Percentiles rank a stretch among this genome's conserved stretches.
Conservation (phyloP, 2,888 invertebrate species). For the Rhabditoides inermis region DNA sequence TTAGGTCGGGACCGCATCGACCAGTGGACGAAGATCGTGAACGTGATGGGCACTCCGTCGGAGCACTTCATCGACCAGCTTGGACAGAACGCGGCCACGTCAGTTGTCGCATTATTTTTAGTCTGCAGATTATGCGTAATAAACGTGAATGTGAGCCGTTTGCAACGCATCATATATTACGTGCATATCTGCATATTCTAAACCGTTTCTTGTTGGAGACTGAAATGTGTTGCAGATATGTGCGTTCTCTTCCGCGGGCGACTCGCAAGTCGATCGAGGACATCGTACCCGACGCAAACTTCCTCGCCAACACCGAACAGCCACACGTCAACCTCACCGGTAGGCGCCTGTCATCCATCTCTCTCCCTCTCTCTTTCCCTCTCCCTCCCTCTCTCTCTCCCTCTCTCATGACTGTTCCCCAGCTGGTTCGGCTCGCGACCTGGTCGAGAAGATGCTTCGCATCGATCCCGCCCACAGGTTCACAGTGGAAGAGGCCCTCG, state of each 20-base stretch:
- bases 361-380: too few species aligned
- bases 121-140: too few species aligned
- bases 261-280: conserved; percentile 12
- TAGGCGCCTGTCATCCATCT: conserved; percentile 2
- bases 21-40: conserved; percentile 52
- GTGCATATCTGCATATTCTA: neutral
- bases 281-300: conserved; percentile 20
- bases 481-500: conserved; percentile 91
- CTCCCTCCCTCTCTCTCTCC: neutral
- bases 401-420: conserved; percentile 17
- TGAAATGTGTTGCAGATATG: conserved; percentile 15
- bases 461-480: conserved; percentile 95
- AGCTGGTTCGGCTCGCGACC: conserved; percentile 86
- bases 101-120: neutral
- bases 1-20: conserved; percentile 34
- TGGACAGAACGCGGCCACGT: conserved; percentile 37
- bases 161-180: too few species aligned
- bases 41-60: conserved; percentile 37
- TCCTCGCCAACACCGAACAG: conserved; percentile 26
- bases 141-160: conserved; percentile 26
- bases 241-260: conserved; percentile 13
- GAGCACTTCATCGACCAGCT: conserved; percentile 31
- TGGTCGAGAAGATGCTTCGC: conserved; percentile 92
- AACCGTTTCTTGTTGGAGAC: neutral
- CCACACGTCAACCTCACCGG: conserved; percentile 28